Evolutionary conservation across 2,797 vertebrate genomes (phyloP), one percentile per base, ranked within the genome.

Genomic region (Pangasius macronema): DNA sequence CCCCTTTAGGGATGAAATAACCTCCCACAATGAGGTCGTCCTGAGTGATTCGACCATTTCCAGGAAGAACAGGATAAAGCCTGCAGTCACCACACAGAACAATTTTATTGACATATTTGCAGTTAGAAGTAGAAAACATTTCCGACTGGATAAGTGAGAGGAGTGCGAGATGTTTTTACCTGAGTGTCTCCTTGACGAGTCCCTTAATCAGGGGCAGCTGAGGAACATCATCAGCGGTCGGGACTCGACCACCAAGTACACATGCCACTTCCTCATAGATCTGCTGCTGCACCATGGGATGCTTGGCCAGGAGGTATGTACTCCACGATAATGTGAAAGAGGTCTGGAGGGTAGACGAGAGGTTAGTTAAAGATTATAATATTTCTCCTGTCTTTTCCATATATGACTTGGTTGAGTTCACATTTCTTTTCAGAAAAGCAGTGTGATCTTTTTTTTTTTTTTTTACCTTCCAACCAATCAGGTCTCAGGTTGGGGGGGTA

Each of bases 241-340:
- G 95, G 14, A 96, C 87, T 33, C 89, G 83, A 36, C 94, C 91
- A 27, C 96, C 96, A 88, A 98, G 86, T 24, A 96, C 96, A 39
- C 57, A 90, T 3, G 89, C 89, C 83, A 98, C 95, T 91, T 99
- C 96, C 24, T 89, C 90, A 81, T 95, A 96, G 92, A 98, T 96
- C 86, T 94, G 87, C 89, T 97, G 93, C 87, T 99, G 97, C 75
- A 96, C 90, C 8, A 94, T 90, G 5, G 97, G 97, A 89, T 98
- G 94, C 18, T 91, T 96, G 2, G 97, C 98, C 87, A 99, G 91
- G 85, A 99, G 94, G 88, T 97, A 97, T n/a, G 92, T 92, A 36
- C 97, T 96, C 98, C 97, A 98, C 1, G 97, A 97, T 84, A 98
- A 92, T 0, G 97, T 98, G 93, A 98, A 98, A n/a, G 97, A 98